Evolutionary conservation across 2,888 invertebrate species (phyloP), one percentile per base, ranked within the genome.

Genomic region (Tachina fera): DNA sequence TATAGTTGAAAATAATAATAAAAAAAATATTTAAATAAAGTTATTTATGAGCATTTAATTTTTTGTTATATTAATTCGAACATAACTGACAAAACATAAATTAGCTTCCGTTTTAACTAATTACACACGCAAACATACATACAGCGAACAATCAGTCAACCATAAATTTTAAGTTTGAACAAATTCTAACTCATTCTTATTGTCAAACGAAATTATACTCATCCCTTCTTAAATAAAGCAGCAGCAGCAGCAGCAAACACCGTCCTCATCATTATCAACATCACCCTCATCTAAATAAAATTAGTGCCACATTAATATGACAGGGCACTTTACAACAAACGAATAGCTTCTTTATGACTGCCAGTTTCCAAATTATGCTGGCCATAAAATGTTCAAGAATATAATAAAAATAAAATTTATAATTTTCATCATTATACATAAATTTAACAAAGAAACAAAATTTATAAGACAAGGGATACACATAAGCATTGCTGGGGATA

Each of bases 21-120:
- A 56, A 14, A 10, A 39, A 16, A 70, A 51, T 67, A 70, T 71
- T 76, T 67, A 71, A 51, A 75, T 79, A 53, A 74, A 72, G 84
- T 87, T 84, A 88, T 88, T 88, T 88, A 88, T 87, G 86, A 82
- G 83, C 87, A 85, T 83, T 92, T 91, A 90, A 92, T 91, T 91
- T 90, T 89, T 75, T 90, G 89, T 90, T 90, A 90, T 91, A 91
- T 91, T 90, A 91, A 90, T 91, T 90, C 89, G 90, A 90, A 89
- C 90, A 91, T 90, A 91, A 91, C 92, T 91, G 91, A 90, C 91
- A 90, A 90, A 91, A 91, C 90, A 92, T 91, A 91, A 92, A 92
- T 92, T 91, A 91, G 91, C 91, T 91, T 90, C 91, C 90, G 90
- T 90, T 90, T 90, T 89, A 89, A 90, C 91, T 91, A 91, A 89